Evolutionary conservation across 2,113 vertebrate species (phyloP).

Genomic region (Chrysemys picta): DNA sequence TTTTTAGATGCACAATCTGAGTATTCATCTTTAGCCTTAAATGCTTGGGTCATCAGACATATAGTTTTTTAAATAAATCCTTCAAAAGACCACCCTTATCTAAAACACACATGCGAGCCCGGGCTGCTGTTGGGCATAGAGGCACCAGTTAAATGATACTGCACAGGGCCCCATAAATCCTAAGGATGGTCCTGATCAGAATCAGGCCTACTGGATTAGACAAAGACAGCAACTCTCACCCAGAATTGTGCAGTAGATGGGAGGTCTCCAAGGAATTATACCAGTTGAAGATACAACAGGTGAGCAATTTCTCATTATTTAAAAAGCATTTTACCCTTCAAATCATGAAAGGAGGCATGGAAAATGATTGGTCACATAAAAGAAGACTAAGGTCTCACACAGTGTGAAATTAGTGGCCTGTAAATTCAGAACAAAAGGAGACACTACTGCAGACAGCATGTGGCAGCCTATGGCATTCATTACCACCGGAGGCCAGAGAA

Average conservation of each 20-base stretch:
- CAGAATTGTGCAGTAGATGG: not conserved
- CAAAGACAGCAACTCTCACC: not conserved
- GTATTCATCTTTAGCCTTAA: too few relatives aligned
- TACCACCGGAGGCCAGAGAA: not conserved
- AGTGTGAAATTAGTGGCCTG: not conserved
- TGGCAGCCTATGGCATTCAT: not conserved
- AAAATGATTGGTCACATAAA: not conserved
- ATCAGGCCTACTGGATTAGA: not conserved
- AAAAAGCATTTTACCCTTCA: not conserved
- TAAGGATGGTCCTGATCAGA: not conserved
- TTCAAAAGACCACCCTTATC: too few relatives aligned
- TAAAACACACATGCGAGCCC: too few relatives aligned
- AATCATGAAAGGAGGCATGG: not conserved
- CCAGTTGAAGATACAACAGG: not conserved
- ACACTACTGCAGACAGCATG: not conserved
- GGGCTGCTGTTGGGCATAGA: too few relatives aligned
- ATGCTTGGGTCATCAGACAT: too few relatives aligned
- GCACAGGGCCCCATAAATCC: too few relatives aligned
- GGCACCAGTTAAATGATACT: too few relatives aligned
- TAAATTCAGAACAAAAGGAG: not conserved
- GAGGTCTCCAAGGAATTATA: not conserved
- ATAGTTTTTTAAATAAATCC: too few relatives aligned
- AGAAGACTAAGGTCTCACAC: not conserved
- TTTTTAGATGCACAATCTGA: too few relatives aligned
- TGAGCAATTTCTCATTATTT: not conserved